These are phyloP conservation scores for Tapirus terrestris DNA, from an alignment of 2,113 vertebrate genomes.

Conservation along the genomic window DNA sequence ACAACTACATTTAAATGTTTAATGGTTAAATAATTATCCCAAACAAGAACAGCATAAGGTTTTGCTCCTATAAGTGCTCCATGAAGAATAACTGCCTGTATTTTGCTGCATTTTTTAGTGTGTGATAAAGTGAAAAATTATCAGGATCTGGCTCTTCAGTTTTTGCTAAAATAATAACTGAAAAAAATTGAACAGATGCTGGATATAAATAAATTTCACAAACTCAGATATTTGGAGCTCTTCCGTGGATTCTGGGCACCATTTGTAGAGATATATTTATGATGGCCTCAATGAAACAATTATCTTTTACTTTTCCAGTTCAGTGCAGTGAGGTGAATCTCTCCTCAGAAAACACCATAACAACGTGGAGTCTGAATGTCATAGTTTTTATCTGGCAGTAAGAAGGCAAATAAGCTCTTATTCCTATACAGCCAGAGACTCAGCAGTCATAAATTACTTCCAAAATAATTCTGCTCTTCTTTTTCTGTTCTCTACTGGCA, in stretches of 20 bases:
- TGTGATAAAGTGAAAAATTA: slow-evolving; percentile 53
- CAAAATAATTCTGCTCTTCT: background rate
- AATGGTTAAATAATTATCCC: background rate
- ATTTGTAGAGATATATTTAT: slow-evolving; percentile 25
- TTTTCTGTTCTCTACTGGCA: background rate
- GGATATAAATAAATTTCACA: slow-evolving; percentile 63
- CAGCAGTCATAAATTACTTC: background rate
- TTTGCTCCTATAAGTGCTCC: slow-evolving; percentile 13
- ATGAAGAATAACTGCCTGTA: slow-evolving; percentile 19
- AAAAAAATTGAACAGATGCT: slow-evolving; percentile 59
- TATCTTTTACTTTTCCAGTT: slow-evolving; percentile 3
- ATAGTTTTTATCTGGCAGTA: background rate
- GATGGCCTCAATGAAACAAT: slow-evolving; percentile 3
- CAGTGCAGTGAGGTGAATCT: background rate
- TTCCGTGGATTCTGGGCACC: slow-evolving; percentile 19
- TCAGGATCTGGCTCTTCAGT: background rate
- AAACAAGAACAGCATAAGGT: slow-evolving; percentile 33
- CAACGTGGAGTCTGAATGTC: background rate
- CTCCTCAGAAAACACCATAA: background rate
- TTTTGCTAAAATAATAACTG: slow-evolving; percentile 67
- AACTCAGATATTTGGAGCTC: slow-evolving; percentile 9
- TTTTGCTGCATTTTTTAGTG: background rate
- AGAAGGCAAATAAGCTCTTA: background rate
- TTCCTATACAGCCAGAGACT: background rate
- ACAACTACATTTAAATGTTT: slow-evolving; percentile 35